phyloP scores from a whole-genome alignment of 2,113 vertebrate species.

The Chrysochloris asiatica region DNA sequence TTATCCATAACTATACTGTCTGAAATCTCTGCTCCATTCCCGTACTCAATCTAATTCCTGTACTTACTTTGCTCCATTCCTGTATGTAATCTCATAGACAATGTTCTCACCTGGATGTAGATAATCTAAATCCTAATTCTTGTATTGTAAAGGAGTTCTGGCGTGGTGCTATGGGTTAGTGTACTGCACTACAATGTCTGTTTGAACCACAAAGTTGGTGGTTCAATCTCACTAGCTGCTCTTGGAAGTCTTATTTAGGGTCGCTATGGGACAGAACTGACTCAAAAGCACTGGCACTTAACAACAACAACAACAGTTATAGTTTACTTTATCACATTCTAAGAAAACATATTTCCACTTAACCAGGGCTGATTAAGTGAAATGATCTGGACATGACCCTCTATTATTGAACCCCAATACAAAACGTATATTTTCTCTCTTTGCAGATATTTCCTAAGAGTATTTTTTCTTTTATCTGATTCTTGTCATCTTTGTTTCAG shows the following conservation, averaged over 20 bases:
- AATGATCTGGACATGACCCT: background rate
- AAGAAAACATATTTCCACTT: constrained; percentile 2
- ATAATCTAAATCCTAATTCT: background rate
- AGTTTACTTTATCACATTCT: background rate
- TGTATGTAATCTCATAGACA: background rate
- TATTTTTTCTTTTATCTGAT: constrained; percentile 46
- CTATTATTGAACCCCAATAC: background rate
- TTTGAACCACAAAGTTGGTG: too few species aligned
- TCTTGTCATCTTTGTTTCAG: background rate
- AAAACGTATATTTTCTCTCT: background rate
- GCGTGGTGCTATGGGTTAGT: too few species aligned
- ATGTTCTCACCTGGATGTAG: background rate
- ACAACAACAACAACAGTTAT: too few species aligned
- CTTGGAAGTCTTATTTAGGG: too few species aligned
- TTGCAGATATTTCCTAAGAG: constrained; percentile 9
- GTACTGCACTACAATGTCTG: too few species aligned
- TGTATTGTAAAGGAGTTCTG: too few species aligned
- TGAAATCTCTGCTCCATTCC: background rate
- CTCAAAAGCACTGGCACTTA: too few species aligned
- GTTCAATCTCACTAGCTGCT: too few species aligned
- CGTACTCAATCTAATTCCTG: too few species aligned
- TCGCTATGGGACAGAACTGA: too few species aligned
- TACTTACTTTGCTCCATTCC: too few species aligned
- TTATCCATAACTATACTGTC: too few species aligned
- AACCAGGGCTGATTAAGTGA: background rate